Evolutionary conservation across 1,140 invertebrate genomes (phyloP).

Genomic region (Apis dorsata): DNA sequence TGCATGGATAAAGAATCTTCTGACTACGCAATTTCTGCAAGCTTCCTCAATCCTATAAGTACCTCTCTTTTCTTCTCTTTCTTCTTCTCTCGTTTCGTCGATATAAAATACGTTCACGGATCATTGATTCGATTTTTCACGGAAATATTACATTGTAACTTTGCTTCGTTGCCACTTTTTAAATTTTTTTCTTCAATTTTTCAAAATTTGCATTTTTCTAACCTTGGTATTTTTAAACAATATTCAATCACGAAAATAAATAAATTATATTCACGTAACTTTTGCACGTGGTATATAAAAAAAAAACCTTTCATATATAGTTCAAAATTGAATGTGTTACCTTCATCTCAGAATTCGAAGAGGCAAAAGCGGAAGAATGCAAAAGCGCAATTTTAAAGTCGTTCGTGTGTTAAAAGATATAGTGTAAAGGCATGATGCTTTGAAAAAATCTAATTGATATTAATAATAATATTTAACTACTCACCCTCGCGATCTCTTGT

Average conservation of each 20-base stretch:
- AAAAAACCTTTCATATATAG: not conserved
- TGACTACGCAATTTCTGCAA: conserved; percentile 39
- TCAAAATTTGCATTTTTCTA: not conserved
- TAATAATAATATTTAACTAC: conserved; percentile 18
- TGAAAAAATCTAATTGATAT: conserved; percentile 4
- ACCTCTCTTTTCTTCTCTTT: not conserved
- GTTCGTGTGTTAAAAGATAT: conserved; percentile 30
- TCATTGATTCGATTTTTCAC: conserved; percentile 38
- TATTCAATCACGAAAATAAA: not conserved
- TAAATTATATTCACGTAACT: not conserved
- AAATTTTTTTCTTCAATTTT: conserved; percentile 17
- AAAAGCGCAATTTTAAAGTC: conserved; percentile 28
- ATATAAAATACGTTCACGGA: conserved; percentile 39
- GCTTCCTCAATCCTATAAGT: conserved; percentile 22
- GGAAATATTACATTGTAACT: conserved; percentile 28
- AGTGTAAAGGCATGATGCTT: not conserved
- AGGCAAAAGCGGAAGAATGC: not conserved
- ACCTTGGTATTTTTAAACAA: no score
- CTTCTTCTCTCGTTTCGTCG: not conserved
- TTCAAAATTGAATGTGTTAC: not conserved
- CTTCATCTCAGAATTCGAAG: not conserved
- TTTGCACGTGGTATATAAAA: not conserved
- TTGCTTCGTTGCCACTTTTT: not conserved
- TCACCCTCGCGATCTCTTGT: not conserved
- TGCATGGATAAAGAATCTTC: conserved; percentile 30